Evolutionary conservation across 2,888 invertebrate species (phyloP), one percentile per base, ranked within the genome.

Genomic region (Conistra vaccinii): DNA sequence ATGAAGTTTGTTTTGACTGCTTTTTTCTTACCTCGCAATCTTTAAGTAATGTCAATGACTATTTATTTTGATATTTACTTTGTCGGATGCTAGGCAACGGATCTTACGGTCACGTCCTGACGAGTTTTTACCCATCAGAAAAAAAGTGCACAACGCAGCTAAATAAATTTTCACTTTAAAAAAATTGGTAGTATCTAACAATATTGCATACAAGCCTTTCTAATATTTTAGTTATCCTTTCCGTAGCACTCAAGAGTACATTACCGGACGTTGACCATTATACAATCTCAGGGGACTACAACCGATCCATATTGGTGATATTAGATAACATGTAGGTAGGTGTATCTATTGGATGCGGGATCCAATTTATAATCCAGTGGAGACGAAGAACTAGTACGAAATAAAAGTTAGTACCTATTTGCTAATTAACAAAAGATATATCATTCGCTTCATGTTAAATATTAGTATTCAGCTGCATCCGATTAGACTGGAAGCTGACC

Each of bases 271-370:
- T 45, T 26, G 2, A 32, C 26, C 23, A 48, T 48, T 74, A 26
- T 6, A 17, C 9, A 23, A 74, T 14, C 55, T 55, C 75, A 12
- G 35, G n/a, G 35, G 75, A 74, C 3, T 39, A 10, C 4, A 14
- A 23, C 12, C 29, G 6, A 32, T 32, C 10, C 32, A 20, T 32
- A n/a, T 51, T 5, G 32, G 5, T 51, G 32, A 17, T 32, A n/a
- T 66, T 29, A 51, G 32, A 23, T 51, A 32, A 23, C 45, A 23
- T 12, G 12, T 29, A 20, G 20, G 6, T 6, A 39, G n/a, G n/a
- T 26, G 10, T 7, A 12, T 20, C 17, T 7, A 14, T 23, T 23
- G 7, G 14, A 48, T 55, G 65, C 4, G 14, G 23, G 2, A 45
- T 65, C 45, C 14, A 48, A 29, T 23, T n/a, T 45, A 17, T 7